Evolutionary conservation across 2,888 invertebrate species (phyloP), one percentile per base, ranked within the genome.

Genomic region (Pristionchus fissidentatus): DNA sequence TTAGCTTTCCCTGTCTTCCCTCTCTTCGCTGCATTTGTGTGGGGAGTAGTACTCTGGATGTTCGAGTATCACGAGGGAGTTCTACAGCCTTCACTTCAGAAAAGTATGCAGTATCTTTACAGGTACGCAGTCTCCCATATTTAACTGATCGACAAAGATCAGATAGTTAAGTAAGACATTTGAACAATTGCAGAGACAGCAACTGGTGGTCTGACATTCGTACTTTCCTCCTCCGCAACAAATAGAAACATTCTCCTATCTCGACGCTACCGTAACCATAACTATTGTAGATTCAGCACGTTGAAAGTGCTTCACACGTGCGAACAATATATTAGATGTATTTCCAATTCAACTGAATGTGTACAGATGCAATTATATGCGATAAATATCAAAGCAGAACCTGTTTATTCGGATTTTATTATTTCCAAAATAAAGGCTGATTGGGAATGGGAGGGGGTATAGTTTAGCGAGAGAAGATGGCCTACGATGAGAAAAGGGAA

Each of bases 31-130:
- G 94, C 94, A 19, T 85, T 93, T 38, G 93, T 94, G 8, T 94
- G 94, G 94, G 94, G 93, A 1, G 86, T 93, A 3, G 94, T 93
- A 3, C 89, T 94, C 49, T 94, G 94, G 93, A 88, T 94, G 85
- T 94, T 94, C 91, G 94, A 94, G 87, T 92, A 93, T 87, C 92
- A 94, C 85, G 90, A 90, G 38, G 90, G 92, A 70, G 93, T 93
- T 8, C 91, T 94, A 26, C 94, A 94, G 89, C 90, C 92, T 13
- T 93, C 94, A 0, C 91, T 94, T 3, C 91, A 91, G 70, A 92
- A 93, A 22, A 94, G 94, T 41, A 93, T 94, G 94, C 93, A 93
- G 0, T 94, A 94, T 87, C 90, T 94, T 22, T 94, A 94, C 89
- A 93, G 93, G 81, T 66, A 41, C 13, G 0, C 3, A 62, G 32